Conservation (phyloP, 2,113 vertebrate genomes). For the Prochilodus magdalenae region DNA sequence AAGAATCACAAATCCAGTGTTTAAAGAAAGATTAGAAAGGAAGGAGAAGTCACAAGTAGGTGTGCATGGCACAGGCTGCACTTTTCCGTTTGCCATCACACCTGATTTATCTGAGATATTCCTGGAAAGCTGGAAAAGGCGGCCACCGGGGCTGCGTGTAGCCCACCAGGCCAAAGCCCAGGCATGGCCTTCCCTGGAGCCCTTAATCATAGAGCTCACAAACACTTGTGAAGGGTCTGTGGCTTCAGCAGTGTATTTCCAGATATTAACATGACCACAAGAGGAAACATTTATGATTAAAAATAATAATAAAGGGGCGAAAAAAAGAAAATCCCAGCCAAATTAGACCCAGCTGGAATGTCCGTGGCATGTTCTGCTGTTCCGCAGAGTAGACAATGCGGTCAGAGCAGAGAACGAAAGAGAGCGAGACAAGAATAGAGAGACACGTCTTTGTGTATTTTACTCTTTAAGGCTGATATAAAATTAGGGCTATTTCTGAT, state of each 20-base stretch:
- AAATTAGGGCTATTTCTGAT: no score
- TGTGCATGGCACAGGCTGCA: slow-evolving; percentile 62
- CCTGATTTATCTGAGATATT: slow-evolving; percentile 79
- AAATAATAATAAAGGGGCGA: slow-evolving; percentile 66
- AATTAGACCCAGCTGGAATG: slow-evolving; percentile 70
- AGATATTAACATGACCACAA: slow-evolving; percentile 70
- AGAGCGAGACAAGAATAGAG: neutral
- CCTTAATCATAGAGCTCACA: slow-evolving; percentile 64
- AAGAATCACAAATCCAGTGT: slow-evolving; percentile 56
- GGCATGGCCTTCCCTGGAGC: slow-evolving; percentile 52
- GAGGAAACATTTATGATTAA: slow-evolving; percentile 75
- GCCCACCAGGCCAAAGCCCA: slow-evolving; percentile 53
- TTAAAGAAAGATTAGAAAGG: slow-evolving; percentile 69
- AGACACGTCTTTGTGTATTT: neutral
- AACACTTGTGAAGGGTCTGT: slow-evolving; percentile 64
- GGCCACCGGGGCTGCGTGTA: slow-evolving; percentile 62
- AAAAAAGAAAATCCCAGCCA: slow-evolving; percentile 47
- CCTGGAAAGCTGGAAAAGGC: slow-evolving; percentile 67
- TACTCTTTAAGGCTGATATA: no score
- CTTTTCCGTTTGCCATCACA: slow-evolving; percentile 75
- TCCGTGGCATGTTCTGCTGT: slow-evolving; percentile 48
- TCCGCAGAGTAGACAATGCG: slow-evolving; percentile 40
- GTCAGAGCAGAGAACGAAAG: slow-evolving; percentile 41
- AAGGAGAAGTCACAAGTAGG: slow-evolving; percentile 56
- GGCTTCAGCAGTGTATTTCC: slow-evolving; percentile 58